Evolutionary conservation across 2,888 invertebrate genomes (phyloP).

Genomic region (Drosophila tripunctata): DNA sequence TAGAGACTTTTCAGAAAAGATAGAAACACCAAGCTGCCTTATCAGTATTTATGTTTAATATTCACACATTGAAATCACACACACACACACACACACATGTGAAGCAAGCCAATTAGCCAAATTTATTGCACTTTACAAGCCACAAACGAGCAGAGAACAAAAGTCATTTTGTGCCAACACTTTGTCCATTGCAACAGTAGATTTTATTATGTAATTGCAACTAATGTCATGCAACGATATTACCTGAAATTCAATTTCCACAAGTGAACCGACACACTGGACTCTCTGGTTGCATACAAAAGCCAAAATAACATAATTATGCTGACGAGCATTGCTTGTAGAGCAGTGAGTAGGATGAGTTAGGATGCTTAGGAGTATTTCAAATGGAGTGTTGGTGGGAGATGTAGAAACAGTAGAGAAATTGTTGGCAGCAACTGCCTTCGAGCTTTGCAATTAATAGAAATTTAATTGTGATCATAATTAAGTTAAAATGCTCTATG

Average conservation of each 20-base stretch:
- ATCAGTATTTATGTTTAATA: background rate
- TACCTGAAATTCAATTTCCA: slow-evolving; percentile 72
- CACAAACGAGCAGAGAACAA: background rate
- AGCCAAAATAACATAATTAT: slow-evolving; percentile 67
- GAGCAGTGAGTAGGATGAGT: background rate
- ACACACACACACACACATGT: background rate
- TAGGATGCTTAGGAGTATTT: background rate
- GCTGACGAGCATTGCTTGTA: slow-evolving; percentile 12
- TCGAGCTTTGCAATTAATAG: slow-evolving; percentile 60
- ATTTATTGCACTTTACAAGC: background rate
- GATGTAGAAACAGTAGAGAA: background rate
- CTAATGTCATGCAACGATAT: slow-evolving; percentile 75
- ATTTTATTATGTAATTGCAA: slow-evolving; percentile 67
- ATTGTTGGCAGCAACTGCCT: slow-evolving; percentile 15
- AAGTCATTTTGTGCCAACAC: slow-evolving; percentile 40
- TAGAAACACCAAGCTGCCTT: background rate
- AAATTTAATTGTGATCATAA: slow-evolving; percentile 69
- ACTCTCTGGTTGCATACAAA: slow-evolving; percentile 44
- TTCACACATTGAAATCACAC: background rate
- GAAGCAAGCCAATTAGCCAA: background rate
- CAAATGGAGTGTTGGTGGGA: background rate
- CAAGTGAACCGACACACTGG: slow-evolving; percentile 21
- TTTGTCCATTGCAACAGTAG: slow-evolving; percentile 16
- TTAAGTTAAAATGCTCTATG: slow-evolving; percentile 32
- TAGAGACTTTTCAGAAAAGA: background rate